A percentile compares a stretch with the other conserved stretches of the same genome.
Conservation (phyloP, 1,140 invertebrate genomes). For the Drosophila cardini region DNA sequence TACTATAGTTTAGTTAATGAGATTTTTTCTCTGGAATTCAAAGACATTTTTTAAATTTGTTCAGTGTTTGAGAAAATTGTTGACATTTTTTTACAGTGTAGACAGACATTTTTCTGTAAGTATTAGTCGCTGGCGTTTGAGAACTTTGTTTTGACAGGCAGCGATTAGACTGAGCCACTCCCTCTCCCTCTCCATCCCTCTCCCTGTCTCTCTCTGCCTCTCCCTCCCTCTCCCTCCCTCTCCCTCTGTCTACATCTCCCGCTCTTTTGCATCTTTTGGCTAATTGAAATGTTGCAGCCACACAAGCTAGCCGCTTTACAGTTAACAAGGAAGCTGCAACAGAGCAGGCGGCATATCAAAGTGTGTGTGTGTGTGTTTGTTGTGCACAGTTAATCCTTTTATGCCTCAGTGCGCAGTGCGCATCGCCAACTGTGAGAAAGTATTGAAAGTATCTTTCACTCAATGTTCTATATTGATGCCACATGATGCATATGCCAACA, state of each 20-base stretch:
- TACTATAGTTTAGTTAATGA: too few species aligned
- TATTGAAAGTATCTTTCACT: slow-evolving; percentile 24
- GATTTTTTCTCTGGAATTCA: too few species aligned
- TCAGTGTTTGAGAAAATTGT: too few species aligned
- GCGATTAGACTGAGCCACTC: slow-evolving; percentile 61
- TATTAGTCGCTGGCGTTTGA: slow-evolving; percentile 3
- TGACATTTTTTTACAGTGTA: not conserved
- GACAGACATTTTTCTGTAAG: not conserved
- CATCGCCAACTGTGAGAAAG: slow-evolving; percentile 56
- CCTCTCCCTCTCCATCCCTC: slow-evolving; percentile 5
- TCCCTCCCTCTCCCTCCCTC: slow-evolving; percentile 10
- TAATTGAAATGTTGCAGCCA: slow-evolving; percentile 79
- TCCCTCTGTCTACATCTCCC: not conserved
- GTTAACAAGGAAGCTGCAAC: slow-evolving; percentile 49
- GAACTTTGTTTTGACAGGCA: slow-evolving; percentile 77
- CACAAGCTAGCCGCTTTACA: slow-evolving; percentile 65
- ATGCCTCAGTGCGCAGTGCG: slow-evolving; percentile 50
- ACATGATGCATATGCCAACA: slow-evolving; percentile 44
- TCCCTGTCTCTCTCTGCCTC: not conserved
- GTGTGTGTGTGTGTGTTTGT: not conserved
- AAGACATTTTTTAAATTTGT: too few species aligned
- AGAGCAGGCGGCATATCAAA: slow-evolving; percentile 35
- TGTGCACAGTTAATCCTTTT: slow-evolving; percentile 72
- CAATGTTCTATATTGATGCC: slow-evolving; percentile 28
- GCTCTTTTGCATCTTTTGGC: slow-evolving; percentile 37